A percentile compares a stretch with the other conserved stretches of the same genome.
Evolutionary conservation across 2,888 invertebrate genomes (phyloP).

Genomic region (Dasypolia templi): DNA sequence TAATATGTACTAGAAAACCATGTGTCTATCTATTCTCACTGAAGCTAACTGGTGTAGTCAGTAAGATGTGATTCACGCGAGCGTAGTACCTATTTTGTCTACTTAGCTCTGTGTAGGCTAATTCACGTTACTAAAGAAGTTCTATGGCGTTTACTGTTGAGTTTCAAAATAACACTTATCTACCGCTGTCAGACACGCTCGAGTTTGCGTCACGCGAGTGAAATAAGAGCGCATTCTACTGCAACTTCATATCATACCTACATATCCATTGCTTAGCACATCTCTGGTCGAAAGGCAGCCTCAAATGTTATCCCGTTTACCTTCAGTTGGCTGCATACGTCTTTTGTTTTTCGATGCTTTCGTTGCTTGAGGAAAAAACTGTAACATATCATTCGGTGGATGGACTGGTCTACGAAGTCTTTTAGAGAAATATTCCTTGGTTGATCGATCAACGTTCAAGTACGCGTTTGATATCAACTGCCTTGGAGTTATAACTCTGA

Average conservation of each 20-base stretch:
- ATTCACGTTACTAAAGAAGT: neutral
- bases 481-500: slow-evolving; percentile 3
- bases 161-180: neutral
- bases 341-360: neutral
- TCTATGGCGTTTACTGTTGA: neutral
- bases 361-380: slow-evolving; percentile 5
- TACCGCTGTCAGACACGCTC: neutral
- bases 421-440: neutral
- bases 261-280: neutral
- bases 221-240: neutral
- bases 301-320: neutral
- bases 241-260: too few species aligned
- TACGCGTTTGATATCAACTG: neutral
- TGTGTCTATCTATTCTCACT: neutral
- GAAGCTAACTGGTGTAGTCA: neutral
- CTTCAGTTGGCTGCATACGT: neutral
- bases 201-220: neutral
- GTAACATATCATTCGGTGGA: neutral
- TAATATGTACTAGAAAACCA: neutral
- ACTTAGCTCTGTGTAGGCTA: neutral
- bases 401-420: neutral
- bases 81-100: too few species aligned
- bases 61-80: neutral
- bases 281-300: neutral
- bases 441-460: neutral